Base-by-base conservation (phyloP, 2,113 vertebrate species). In the Oophaga pumilio region DNA sequence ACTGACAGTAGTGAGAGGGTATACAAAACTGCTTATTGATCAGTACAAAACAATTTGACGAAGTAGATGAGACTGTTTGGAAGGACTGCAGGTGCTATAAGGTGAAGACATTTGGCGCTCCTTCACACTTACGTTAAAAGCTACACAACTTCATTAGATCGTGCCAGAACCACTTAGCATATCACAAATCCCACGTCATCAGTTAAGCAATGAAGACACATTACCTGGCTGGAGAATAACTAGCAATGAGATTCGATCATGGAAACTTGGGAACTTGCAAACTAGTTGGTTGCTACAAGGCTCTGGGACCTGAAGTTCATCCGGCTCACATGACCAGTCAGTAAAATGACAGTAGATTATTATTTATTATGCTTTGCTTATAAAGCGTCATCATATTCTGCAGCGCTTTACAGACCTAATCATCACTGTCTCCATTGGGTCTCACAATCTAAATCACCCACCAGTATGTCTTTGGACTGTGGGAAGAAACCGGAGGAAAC, bases 11-110 rank as follows among this genome's bases (percentile, higher is more conserved):
- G 90, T 92, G 95, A 98, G 98, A 99, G 97, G 98, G 96, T 97
- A 98, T 95, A 96, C 97, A 98, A 96, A 97, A 97, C 94, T 95
- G 95, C 94, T 94, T 97, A 99, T 98, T 97, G 98, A 99, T 98
- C 95, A 95, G 90, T 92, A 93, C 94, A 96, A 97, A 98, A 98
- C 96, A 95, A 96, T 97, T 97, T 97, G 97, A 95, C 89, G 95
- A 96, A 97, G 96, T 95, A 97, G 97, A 99, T 96, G 95, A 97
- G 96, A 95, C 94, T 95, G 95, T 95, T 95, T 95, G 92, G 91
- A 92, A 94, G 93, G 94, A 94, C 94, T 89, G 93, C 92, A 92
- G 92, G 91, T 94, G 94, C 93, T 90, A 86, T 94, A 92, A 92
- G 95, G 94, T 94, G 94, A 95, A 95, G 95, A 96, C 95, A 95